phyloP scores from a whole-genome alignment of 2,113 vertebrate genomes.

The Probosciger aterrimus region DNA sequence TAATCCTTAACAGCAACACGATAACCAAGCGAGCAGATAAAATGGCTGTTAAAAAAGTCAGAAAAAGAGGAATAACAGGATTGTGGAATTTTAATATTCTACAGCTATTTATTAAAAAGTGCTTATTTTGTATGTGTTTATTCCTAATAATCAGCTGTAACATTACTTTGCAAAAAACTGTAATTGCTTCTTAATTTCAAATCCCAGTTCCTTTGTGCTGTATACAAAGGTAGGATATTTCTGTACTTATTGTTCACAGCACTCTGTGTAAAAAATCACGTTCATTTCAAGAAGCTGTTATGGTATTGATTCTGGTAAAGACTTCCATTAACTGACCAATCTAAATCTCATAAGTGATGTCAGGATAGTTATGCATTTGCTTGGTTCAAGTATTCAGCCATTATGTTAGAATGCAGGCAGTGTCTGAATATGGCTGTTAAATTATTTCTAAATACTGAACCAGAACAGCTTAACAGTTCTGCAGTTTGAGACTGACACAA shows the following conservation, averaged over 20 bases:
- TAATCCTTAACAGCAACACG: constrained; percentile 73
- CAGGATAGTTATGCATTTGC: constrained; percentile 83
- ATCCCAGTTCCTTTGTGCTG: constrained; percentile 72
- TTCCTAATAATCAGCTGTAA: constrained; percentile 76
- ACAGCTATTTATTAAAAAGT: constrained; percentile 75
- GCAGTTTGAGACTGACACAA: constrained; percentile 81
- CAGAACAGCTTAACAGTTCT: constrained; percentile 82
- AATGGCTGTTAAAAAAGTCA: constrained; percentile 76
- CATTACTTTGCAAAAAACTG: constrained; percentile 74
- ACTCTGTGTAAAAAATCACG: constrained; percentile 78
- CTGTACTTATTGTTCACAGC: constrained; percentile 78
- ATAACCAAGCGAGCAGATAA: constrained; percentile 74
- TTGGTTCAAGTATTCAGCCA: constrained; percentile 80
- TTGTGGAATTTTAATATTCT: constrained; percentile 66
- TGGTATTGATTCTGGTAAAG: constrained; percentile 87
- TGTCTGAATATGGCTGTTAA: constrained; percentile 82
- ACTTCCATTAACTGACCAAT: constrained; percentile 88
- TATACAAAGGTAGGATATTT: constrained; percentile 79
- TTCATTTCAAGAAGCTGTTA: constrained; percentile 85
- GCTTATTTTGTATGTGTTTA: constrained; percentile 77
- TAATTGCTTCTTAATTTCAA: constrained; percentile 82
- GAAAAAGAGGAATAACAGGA: constrained; percentile 73
- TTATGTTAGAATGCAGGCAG: constrained; percentile 82
- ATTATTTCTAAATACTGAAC: constrained; percentile 87
- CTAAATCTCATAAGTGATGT: constrained; percentile 87